Evolutionary conservation across 2,797 vertebrate species (phyloP).

Genomic region (Hozukius guyotensis): DNA sequence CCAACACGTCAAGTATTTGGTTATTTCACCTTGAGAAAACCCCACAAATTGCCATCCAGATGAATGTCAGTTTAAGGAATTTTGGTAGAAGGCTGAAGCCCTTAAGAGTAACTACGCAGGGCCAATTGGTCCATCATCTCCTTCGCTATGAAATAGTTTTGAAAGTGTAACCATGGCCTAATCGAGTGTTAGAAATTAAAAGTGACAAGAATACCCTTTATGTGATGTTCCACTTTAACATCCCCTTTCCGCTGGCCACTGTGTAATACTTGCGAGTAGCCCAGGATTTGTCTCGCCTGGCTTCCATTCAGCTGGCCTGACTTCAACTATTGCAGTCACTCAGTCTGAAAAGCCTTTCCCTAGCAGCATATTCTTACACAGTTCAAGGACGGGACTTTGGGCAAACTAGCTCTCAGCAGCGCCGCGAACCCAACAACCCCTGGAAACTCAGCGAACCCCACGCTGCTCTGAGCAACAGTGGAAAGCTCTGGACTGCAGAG

Average conservation of each 20-base stretch:
- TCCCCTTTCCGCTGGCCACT: conserved; percentile 53
- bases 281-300: conserved; percentile 75
- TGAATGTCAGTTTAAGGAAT: conserved; percentile 26
- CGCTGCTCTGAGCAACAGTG: conserved; percentile 70
- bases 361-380: conserved; percentile 77
- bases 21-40: conserved; percentile 49
- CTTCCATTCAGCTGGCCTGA: conserved; percentile 71
- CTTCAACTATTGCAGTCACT: conserved; percentile 79
- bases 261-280: conserved; percentile 61
- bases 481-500: conserved; percentile 62
- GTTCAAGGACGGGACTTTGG: conserved; percentile 82
- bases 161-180: conserved; percentile 7
- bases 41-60: conserved; percentile 8
- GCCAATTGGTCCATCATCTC: conserved; percentile 13
- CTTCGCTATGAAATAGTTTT: conserved; percentile 13
- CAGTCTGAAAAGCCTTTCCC: conserved; percentile 77
- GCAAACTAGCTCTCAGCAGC: conserved; percentile 72
- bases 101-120: background rate
- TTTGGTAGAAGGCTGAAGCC: background rate
- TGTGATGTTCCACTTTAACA: conserved; percentile 46
- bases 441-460: conserved; percentile 80
- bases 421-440: conserved; percentile 80
- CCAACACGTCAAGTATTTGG: conserved; percentile 53
- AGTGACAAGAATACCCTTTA: conserved; percentile 49
- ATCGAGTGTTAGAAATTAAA: conserved; percentile 27